Conservation (phyloP, 2,797 vertebrate species). For the Brachyalestes nurse region DNA sequence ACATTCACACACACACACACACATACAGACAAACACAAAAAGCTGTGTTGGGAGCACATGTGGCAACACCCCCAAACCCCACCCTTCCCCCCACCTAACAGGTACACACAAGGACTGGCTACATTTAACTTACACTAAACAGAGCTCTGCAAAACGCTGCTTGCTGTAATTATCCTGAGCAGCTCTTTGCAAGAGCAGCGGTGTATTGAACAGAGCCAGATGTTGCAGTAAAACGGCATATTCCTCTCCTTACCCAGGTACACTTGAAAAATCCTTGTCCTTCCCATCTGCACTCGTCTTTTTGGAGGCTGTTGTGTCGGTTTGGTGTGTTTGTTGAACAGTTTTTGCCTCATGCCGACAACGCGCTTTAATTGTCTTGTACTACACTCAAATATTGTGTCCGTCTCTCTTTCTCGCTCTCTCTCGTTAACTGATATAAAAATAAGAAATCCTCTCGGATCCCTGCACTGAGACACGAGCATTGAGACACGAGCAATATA, state of each 20-base stretch:
- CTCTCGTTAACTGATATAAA: slow-evolving; percentile 41
- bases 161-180: slow-evolving; percentile 48
- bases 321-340: neutral
- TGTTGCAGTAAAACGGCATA: slow-evolving; percentile 55
- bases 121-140: slow-evolving; percentile 44
- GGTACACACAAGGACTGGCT: slow-evolving; percentile 21
- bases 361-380: slow-evolving; percentile 19
- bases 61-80: slow-evolving; percentile 2
- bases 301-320: slow-evolving; percentile 12
- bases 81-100: slow-evolving; percentile 23
- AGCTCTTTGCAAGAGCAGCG: slow-evolving; percentile 47
- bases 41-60: slow-evolving; percentile 36
- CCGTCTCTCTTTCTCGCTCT: slow-evolving; percentile 18
- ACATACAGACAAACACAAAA: slow-evolving; percentile 13
- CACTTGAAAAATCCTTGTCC: slow-evolving; percentile 16
- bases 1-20: neutral
- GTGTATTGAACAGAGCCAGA: slow-evolving; percentile 55
- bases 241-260: slow-evolving; percentile 34
- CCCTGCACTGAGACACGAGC: neutral
- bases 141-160: slow-evolving; percentile 33
- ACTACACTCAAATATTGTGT: slow-evolving; percentile 57
- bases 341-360: slow-evolving; percentile 28
- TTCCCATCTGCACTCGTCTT: slow-evolving; percentile 19
- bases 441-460: slow-evolving; percentile 36
- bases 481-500: neutral